Evolutionary conservation across 2,797 vertebrate genomes (phyloP).

Genomic region (Synanceia verrucosa): DNA sequence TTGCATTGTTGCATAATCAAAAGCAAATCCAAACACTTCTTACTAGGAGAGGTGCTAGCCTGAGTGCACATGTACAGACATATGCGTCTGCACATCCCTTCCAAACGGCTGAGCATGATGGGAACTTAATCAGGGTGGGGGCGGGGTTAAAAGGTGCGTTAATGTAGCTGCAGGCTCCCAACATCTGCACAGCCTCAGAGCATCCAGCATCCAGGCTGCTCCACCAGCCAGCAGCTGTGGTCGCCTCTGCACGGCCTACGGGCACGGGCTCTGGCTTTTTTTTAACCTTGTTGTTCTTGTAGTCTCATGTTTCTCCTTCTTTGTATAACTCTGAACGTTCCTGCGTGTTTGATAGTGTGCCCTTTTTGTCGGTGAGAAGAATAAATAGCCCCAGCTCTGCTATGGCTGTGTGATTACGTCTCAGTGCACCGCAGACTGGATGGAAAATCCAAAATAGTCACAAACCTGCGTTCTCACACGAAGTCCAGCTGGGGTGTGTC

Average conservation of each 20-base stretch:
- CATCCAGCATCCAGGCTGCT: constrained; percentile 32
- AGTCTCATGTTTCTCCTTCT: constrained; percentile 30
- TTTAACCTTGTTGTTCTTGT: constrained; percentile 26
- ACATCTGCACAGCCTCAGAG: constrained; percentile 67
- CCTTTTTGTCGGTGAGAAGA: constrained; percentile 38
- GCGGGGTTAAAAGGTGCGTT: constrained; percentile 41
- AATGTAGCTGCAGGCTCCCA: constrained; percentile 53
- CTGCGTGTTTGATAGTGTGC: constrained; percentile 26
- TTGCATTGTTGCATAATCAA: not conserved
- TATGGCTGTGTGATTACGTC: constrained; percentile 61
- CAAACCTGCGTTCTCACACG: constrained; percentile 73
- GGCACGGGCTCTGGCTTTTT: constrained; percentile 17
- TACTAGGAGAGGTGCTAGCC: not conserved
- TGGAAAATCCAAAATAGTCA: constrained; percentile 68
- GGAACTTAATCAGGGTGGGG: constrained; percentile 9
- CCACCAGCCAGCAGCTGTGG: constrained; percentile 60
- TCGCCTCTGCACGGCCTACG: constrained; percentile 39
- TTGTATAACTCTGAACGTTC: constrained; percentile 39
- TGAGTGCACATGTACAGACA: not conserved
- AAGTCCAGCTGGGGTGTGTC: constrained; percentile 73
- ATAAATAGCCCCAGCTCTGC: constrained; percentile 60
- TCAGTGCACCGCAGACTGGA: constrained; percentile 53
- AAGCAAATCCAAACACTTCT: not conserved
- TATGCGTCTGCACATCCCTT: not conserved
- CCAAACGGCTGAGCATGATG: constrained; percentile 16